phyloP scores from a whole-genome alignment of 2,113 vertebrate genomes.

The Dipodomys ordii region DNA sequence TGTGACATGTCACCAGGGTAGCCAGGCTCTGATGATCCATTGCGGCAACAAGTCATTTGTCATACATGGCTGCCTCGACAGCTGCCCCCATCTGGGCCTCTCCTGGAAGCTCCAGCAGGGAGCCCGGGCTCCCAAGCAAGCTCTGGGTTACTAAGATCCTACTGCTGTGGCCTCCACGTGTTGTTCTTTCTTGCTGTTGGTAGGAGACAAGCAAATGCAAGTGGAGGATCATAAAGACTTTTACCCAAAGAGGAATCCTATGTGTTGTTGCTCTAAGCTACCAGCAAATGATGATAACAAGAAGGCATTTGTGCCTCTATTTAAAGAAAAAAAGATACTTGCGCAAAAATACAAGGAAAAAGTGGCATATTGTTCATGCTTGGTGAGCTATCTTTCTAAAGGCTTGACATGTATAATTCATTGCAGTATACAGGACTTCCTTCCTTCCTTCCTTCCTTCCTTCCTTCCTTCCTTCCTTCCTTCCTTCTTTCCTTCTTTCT shows the following conservation, averaged over 20 bases:
- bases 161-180: rapidly evolving
- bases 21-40: constrained; percentile 85
- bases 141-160: background rate
- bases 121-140: constrained; percentile 43
- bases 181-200: background rate
- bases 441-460: too few species aligned
- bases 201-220: background rate
- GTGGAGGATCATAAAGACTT: background rate
- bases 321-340: background rate
- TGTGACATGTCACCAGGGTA: constrained; percentile 84
- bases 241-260: background rate
- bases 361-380: background rate
- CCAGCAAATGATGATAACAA: background rate
- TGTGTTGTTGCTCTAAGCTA: background rate
- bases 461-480: too few species aligned
- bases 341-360: background rate
- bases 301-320: background rate
- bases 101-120: constrained; percentile 55
- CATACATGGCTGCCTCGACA: constrained; percentile 84
- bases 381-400: background rate
- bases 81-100: constrained; percentile 72
- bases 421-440: background rate
- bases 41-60: constrained; percentile 83
- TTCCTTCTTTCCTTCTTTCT: too few species aligned
- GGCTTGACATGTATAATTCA: background rate